Evolutionary conservation across 2,888 invertebrate species (phyloP), one percentile per base, ranked within the genome.

Genomic region (Geophilus truncorum): DNA sequence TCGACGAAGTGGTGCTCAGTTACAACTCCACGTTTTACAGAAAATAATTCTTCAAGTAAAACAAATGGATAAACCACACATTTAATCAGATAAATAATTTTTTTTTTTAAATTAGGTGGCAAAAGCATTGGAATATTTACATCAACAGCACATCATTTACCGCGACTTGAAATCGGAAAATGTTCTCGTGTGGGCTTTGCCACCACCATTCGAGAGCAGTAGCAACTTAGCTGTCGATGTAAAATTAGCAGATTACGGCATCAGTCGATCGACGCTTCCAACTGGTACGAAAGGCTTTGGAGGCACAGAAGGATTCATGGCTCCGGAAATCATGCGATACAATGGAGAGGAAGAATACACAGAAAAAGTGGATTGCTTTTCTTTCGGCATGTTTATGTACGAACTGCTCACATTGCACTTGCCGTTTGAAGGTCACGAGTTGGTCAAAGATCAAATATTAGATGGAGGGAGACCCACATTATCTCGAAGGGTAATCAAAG

Each of bases 301-400:
- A 0, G 98, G 99, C 1, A 99, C 99, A 0, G 97, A 97, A 88
- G 98, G 98, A 0, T 99, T 98, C 87, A 99, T 99, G 95, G 99
- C 98, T 1, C 99, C 98, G 0, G 98, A 99, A 89, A 98, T 99
- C 83, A 95, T 98, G 90, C 91, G 96, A 77, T 97, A 96, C 87
- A 98, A 98, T 86, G 99, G 99, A 0, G 98, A 98, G 87, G 97
- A 98, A 86, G 97, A 98, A 84, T 99, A 99, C 84, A 98, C 97
- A 0, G 97, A 98, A 86, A 98, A 98, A 90, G 97, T 98, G 81
- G 98, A 99, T 86, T 97, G 97, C 84, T 99, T 98, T 88, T 98
- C 98, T 0, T 98, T 97, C 88, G 98, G 98, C 21, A 98, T 99
- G 98, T 93, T 98, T 86, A 90, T 98, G 84, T 99, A 98, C 87